A percentile compares a stretch with the other conserved stretches of the same genome.
Evolutionary conservation across 2,797 vertebrate genomes (phyloP).

Genomic region (Luscinia luscinia): DNA sequence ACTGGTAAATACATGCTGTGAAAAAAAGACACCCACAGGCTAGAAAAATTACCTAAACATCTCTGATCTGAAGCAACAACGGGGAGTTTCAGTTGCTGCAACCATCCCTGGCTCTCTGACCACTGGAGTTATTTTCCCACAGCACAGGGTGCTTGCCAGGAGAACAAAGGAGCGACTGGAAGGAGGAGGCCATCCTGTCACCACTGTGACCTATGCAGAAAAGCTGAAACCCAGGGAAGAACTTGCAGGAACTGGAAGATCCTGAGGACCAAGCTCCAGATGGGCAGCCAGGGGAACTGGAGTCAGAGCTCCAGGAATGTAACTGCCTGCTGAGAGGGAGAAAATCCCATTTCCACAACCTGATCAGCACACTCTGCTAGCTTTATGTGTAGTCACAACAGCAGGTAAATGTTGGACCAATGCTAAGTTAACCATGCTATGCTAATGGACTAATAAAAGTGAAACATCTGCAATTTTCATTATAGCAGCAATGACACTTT

Average conservation of each 20-base stretch:
- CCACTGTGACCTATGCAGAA: neutral
- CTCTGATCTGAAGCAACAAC: neutral
- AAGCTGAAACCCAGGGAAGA: neutral
- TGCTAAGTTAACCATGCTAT: neutral
- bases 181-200: neutral
- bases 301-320: neutral
- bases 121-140: neutral
- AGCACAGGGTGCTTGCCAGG: neutral
- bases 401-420: neutral
- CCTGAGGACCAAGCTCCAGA: rapidly evolving
- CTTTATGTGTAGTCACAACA: neutral
- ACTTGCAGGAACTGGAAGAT: neutral
- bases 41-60: neutral
- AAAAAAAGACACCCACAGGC: neutral
- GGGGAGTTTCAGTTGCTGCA: neutral
- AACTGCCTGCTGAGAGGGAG: neutral
- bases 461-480: neutral
- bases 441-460: neutral
- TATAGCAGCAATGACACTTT: neutral
- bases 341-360: neutral
- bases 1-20: neutral
- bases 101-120: neutral
- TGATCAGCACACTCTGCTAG: neutral
- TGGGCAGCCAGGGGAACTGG: neutral
- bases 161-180: rapidly evolving